Percentiles rank a stretch among this genome's conserved stretches.
These are phyloP conservation scores for Neosalanx taihuensis DNA, from an alignment of 2,797 vertebrate genomes.

Conservation along the genomic window DNA sequence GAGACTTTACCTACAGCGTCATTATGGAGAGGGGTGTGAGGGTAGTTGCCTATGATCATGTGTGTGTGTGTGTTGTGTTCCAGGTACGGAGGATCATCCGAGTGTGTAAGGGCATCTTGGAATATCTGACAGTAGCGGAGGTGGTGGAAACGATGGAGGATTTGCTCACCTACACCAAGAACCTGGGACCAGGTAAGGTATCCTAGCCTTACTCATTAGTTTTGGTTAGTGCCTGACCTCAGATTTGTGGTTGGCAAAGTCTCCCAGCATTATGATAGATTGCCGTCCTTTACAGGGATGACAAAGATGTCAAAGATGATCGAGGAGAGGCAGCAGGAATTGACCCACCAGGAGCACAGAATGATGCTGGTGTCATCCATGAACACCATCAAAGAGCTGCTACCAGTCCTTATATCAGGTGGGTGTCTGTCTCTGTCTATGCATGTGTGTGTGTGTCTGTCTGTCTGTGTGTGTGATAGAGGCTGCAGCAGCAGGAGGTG, in stretches of 20 bases:
- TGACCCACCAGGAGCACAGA: slow-evolving; percentile 96
- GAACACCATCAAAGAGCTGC: slow-evolving; percentile 93
- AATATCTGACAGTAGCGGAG: slow-evolving; percentile 95
- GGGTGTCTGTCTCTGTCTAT: slow-evolving; percentile 9
- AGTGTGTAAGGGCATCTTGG: slow-evolving; percentile 97
- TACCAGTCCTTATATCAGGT: slow-evolving; percentile 97
- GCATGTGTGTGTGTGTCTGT: slow-evolving; percentile 2
- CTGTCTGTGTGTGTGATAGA: slow-evolving; percentile 8
- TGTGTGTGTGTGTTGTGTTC: slow-evolving; percentile 31
- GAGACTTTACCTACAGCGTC: not conserved
- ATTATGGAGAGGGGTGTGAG: too few relatives aligned
- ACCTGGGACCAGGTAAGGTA: slow-evolving; percentile 92
- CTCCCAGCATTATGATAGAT: not conserved
- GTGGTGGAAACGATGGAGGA: slow-evolving; percentile 99
- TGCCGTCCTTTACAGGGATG: slow-evolving; percentile 79
- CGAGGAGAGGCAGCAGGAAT: slow-evolving; percentile 94
- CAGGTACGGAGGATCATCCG: slow-evolving; percentile 98
- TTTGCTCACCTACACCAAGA: slow-evolving; percentile 98
- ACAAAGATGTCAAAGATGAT: slow-evolving; percentile 99
- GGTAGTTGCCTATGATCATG: not conserved
- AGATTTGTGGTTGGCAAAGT: not conserved
- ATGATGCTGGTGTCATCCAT: slow-evolving; percentile 95
- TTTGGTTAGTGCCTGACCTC: not conserved
- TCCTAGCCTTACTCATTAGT: not conserved
- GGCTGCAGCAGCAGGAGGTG: slow-evolving; percentile 2